These are phyloP conservation scores for Lutraria rhynchaena DNA, from an alignment of 1,140 invertebrate genomes.

Conservation along the genomic window DNA sequence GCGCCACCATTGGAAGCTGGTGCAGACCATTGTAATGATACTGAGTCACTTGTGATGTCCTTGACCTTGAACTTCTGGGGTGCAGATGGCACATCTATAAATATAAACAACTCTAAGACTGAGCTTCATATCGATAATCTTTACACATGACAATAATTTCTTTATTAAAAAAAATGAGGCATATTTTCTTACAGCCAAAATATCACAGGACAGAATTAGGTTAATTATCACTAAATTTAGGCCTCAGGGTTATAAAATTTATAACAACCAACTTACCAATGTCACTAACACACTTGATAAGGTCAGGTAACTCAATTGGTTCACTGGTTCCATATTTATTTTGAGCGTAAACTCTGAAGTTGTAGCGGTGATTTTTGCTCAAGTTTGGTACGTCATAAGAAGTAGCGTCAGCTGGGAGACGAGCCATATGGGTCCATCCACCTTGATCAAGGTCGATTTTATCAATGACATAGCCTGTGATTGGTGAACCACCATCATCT, in stretches of 20 bases:
- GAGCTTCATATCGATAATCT: no score
- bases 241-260: no score
- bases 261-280: constrained; percentile 80
- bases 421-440: constrained; percentile 93
- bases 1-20: constrained; percentile 98
- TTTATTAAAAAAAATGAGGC: no score
- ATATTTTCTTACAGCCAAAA: no score
- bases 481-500: constrained; percentile 76
- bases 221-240: no score
- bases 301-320: constrained; percentile 90
- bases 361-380: constrained; percentile 96
- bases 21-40: constrained; percentile 90
- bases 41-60: constrained; percentile 75
- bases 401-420: constrained; percentile 83
- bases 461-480: constrained; percentile 80
- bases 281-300: constrained; percentile 92
- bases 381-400: constrained; percentile 89
- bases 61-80: constrained; percentile 73
- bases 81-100: constrained; percentile 74
- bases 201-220: no score
- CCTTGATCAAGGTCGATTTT: constrained; percentile 86
- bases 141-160: no score
- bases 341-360: constrained; percentile 97
- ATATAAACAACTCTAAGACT: no score
- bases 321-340: constrained; percentile 98